Evolutionary conservation across 2,113 vertebrate genomes (phyloP).

Genomic region (Edolisoma coerulescens): DNA sequence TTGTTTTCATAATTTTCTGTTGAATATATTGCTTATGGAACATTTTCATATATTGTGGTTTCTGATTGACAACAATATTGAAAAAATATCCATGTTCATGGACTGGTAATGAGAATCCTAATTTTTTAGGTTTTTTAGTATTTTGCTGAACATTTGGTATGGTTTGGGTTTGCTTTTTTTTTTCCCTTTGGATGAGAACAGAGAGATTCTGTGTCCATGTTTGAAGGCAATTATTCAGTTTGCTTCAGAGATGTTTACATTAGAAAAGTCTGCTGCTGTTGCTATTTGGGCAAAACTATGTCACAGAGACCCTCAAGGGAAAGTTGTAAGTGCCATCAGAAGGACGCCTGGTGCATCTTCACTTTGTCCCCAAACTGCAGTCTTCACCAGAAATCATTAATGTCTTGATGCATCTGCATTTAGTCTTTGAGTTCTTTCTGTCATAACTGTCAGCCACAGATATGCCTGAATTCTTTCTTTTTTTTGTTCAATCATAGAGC

Average conservation of each 20-base stretch:
- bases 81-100: not conserved
- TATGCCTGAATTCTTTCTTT: not conserved
- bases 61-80: not conserved
- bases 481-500: not conserved
- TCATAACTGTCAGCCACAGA: not conserved
- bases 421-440: not conserved
- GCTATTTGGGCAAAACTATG: not conserved
- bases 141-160: not conserved
- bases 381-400: not conserved
- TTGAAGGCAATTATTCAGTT: not conserved
- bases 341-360: not conserved
- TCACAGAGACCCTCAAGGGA: not conserved
- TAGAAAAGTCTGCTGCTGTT: not conserved
- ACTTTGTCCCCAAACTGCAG: not conserved
- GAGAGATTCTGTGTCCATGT: not conserved
- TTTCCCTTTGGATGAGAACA: not conserved
- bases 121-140: not conserved
- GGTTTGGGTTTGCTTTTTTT: not conserved
- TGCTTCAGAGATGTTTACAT: not conserved
- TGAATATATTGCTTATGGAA: conserved; percentile 3
- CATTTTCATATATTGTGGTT: not conserved
- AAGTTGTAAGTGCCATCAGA: not conserved
- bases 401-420: not conserved
- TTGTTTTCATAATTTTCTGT: conserved; percentile 18
- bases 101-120: not conserved